A percentile compares a stretch with the other conserved stretches of the same genome.
phyloP scores from a whole-genome alignment of 2,888 invertebrate genomes.

The Colletes collaris region DNA sequence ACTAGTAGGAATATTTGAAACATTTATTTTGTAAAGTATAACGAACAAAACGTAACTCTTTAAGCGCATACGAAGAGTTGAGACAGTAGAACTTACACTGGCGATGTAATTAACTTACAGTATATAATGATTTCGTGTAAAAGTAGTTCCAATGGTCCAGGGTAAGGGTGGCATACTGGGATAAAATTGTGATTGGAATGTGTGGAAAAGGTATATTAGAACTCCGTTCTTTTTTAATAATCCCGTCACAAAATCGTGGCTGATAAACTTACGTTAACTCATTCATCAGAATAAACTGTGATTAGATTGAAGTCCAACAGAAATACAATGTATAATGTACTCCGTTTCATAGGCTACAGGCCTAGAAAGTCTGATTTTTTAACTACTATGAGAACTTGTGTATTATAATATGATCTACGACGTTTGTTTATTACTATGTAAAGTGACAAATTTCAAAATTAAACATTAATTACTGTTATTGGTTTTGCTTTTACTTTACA shows the following conservation, averaged over 20 bases:
- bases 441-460: slow-evolving; percentile 81
- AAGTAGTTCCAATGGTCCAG: slow-evolving; percentile 55
- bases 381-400: slow-evolving; percentile 79
- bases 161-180: slow-evolving; percentile 60
- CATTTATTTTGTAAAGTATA: slow-evolving; percentile 29
- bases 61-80: neutral
- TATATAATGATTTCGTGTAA: slow-evolving; percentile 35
- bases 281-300: slow-evolving; percentile 80
- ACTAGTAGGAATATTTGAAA: slow-evolving; percentile 22
- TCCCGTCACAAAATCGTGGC: slow-evolving; percentile 71
- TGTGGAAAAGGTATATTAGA: slow-evolving; percentile 68
- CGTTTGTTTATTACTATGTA: slow-evolving; percentile 81
- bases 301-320: slow-evolving; percentile 77
- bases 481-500: slow-evolving; percentile 61
- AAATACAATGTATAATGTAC: slow-evolving; percentile 72
- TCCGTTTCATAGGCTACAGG: slow-evolving; percentile 79
- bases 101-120: slow-evolving; percentile 28
- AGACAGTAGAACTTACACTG: slow-evolving; percentile 14
- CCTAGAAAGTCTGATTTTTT: slow-evolving; percentile 83
- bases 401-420: slow-evolving; percentile 81
- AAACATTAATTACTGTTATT: slow-evolving; percentile 77
- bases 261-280: slow-evolving; percentile 76
- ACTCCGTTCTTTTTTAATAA: slow-evolving; percentile 70
- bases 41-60: slow-evolving; percentile 9
- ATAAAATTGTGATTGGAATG: slow-evolving; percentile 70